A percentile compares a stretch with the other conserved stretches of the same genome.
phyloP scores from a whole-genome alignment of 2,888 invertebrate species.

The Lycocerus yunnanus region DNA sequence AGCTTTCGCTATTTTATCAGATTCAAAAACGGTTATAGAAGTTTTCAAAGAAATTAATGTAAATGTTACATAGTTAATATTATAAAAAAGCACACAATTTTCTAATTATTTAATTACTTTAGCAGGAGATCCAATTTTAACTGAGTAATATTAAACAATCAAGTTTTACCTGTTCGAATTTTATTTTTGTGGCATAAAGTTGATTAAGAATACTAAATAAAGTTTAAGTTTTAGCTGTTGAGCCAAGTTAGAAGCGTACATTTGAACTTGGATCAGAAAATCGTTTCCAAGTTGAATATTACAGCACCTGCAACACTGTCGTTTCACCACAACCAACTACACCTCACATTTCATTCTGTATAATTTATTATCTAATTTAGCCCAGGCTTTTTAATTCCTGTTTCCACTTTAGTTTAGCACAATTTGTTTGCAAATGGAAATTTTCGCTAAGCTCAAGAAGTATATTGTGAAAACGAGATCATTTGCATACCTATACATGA shows the following conservation, averaged over 20 bases:
- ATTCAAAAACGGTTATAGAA: background rate
- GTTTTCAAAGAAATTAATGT: background rate
- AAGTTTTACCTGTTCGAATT: background rate
- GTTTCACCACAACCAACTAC: conserved; percentile 19
- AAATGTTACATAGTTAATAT: background rate
- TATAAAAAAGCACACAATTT: background rate
- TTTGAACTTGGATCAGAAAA: background rate
- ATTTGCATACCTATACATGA: conserved; percentile 1
- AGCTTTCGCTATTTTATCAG: conserved; percentile 1
- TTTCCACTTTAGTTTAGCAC: conserved; percentile 27
- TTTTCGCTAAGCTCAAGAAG: conserved; percentile 9
- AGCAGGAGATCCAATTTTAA: background rate
- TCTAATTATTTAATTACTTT: background rate
- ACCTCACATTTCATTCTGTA: conserved; percentile 30
- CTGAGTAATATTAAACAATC: background rate
- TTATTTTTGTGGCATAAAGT: background rate
- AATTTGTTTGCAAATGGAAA: conserved; percentile 19
- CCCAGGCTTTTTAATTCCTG: conserved; percentile 32
- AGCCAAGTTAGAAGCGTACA: background rate
- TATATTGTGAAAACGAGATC: conserved; percentile 4
- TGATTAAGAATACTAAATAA: background rate
- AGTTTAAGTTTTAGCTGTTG: background rate
- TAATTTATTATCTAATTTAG: conserved; percentile 36
- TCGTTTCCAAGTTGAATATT: conserved; percentile 17
- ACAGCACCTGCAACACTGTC: conserved; percentile 31